Conservation (phyloP, 2,888 invertebrate species). For the Chrysopilus asiliformis region DNA sequence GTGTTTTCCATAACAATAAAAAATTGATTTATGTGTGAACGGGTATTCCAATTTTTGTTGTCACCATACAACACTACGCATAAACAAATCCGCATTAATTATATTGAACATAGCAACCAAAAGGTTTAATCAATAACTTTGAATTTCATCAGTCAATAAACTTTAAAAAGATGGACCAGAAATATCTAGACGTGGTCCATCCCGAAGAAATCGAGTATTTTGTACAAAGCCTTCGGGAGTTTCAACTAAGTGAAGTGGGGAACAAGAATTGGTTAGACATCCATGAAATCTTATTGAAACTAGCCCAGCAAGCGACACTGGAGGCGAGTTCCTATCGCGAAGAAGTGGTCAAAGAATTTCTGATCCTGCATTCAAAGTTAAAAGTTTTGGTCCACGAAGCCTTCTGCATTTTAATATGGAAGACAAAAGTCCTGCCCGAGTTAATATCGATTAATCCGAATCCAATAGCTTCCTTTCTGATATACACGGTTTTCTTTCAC, state of each 20-base stretch:
- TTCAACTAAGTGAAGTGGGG: slow-evolving; percentile 54
- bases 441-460: slow-evolving; percentile 54
- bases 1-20: too few species aligned
- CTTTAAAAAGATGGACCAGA: slow-evolving; percentile 42
- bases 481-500: slow-evolving; percentile 68
- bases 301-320: slow-evolving; percentile 76
- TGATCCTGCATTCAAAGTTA: slow-evolving; percentile 40
- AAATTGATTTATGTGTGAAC: too few species aligned
- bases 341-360: slow-evolving; percentile 71
- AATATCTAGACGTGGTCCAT: slow-evolving; percentile 41
- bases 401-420: slow-evolving; percentile 73
- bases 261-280: slow-evolving; percentile 64
- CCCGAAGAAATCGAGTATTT: slow-evolving; percentile 62
- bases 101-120: too few species aligned
- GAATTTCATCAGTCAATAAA: too few species aligned
- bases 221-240: slow-evolving; percentile 55
- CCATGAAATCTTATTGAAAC: slow-evolving; percentile 69
- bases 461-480: slow-evolving; percentile 55
- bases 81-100: too few species aligned
- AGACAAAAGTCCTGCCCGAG: slow-evolving; percentile 63
- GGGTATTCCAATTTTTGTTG: too few species aligned
- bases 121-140: too few species aligned
- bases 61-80: too few species aligned
- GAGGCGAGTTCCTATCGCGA: slow-evolving; percentile 67
- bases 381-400: slow-evolving; percentile 69